Evolutionary conservation across 2,888 invertebrate genomes (phyloP), one percentile per base, ranked within the genome.

Genomic region (Trichopria drosophilae): DNA sequence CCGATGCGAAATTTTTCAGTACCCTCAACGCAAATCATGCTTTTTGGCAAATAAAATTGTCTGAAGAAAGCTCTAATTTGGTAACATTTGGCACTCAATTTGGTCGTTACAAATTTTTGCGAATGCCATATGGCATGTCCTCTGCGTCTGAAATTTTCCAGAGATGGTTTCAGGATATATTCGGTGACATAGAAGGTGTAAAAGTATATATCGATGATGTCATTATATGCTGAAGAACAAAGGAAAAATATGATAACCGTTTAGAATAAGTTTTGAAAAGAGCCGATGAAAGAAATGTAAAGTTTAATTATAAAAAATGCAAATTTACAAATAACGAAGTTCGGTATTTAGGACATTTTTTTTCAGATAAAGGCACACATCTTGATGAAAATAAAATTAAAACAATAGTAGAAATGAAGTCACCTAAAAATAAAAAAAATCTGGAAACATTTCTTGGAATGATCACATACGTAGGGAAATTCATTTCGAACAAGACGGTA

Each of bases 61-160:
- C 55, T 22, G 56, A 59, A 18, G 43, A 57, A 36, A 61, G 61
- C 22, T 51, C 62, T 5, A 35, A 59, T 15, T 39, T 60, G 6
- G 56, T 60, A 15, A 62, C 60, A 1, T 65, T 67, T 29, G 44
- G 37, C 12, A 65, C 64, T 6, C 61, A 60, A 6, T 61, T 62
- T 48, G 66, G 67, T 4, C 44, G 64, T 39, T 68, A 61, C 46
- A 60, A 52, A 43, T 66, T 62, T 43, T 23, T 50, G 20, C 36
- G 60, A 39, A 48, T 70, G 44, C 62, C 67, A 1, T 68, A 62
- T 52, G 66, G 66, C 9, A 44, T 65, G 24, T 50, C 49, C 12
- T 56, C 59, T 34, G 60, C 64, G 2, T 55, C 64, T 37, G 66
- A 69, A 57, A 53, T 66, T 4, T 68, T 63, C 57, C 65, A 63